Percentiles rank a stretch among this genome's conserved stretches.
phyloP scores from a whole-genome alignment of 1,140 invertebrate genomes.

The Sarcophaga peregrina region DNA sequence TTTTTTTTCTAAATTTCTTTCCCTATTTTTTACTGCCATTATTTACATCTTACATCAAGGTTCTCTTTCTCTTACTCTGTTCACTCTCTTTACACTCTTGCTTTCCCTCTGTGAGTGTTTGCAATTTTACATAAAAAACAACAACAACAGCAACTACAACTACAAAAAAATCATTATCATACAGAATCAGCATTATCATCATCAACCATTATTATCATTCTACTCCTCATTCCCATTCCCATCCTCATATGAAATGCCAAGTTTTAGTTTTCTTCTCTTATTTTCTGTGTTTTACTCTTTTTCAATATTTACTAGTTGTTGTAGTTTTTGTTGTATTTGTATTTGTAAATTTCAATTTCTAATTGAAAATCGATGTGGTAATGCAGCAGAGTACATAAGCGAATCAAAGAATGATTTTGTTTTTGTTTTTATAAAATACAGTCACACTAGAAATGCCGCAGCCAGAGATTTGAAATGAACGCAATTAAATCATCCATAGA shows the following conservation, averaged over 20 bases:
- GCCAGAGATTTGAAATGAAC: too few species aligned
- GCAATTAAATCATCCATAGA: too few species aligned
- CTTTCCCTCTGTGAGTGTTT: too few species aligned
- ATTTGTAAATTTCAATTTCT: background rate
- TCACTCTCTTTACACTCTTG: background rate
- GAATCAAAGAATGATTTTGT: too few species aligned
- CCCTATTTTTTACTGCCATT: background rate
- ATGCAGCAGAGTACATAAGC: background rate
- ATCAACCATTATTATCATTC: too few species aligned
- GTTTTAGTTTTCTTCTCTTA: background rate
- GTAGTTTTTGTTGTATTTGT: background rate
- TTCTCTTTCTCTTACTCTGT: background rate
- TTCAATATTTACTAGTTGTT: background rate
- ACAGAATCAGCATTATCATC: background rate
- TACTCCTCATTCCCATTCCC: too few species aligned
- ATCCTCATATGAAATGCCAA: background rate
- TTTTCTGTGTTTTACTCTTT: background rate
- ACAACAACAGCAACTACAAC: background rate
- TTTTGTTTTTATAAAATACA: too few species aligned
- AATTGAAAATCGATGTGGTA: constrained; percentile 16
- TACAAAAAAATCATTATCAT: background rate
- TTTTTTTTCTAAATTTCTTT: background rate
- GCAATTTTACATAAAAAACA: background rate
- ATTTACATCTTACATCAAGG: background rate
- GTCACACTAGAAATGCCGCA: too few species aligned